Evolutionary conservation across 2,113 vertebrate species (phyloP).

Genomic region (Fregata magnificens): DNA sequence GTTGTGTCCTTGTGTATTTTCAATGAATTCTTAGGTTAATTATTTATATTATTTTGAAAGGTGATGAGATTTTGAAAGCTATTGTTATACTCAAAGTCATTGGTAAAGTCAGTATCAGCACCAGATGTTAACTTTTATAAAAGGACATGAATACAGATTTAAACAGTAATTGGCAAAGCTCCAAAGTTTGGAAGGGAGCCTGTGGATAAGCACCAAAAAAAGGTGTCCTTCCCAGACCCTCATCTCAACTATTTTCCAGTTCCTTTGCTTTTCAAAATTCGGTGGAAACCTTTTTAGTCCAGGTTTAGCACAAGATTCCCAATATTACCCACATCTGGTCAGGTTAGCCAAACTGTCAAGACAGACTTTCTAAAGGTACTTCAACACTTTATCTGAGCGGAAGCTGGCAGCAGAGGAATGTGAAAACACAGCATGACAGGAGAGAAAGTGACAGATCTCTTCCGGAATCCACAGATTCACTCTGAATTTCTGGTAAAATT

Average conservation of each 20-base stretch:
- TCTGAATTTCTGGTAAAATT: conserved; percentile 15
- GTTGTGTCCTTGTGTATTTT: background rate
- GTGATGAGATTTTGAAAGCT: conserved; percentile 14
- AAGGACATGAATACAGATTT: conserved; percentile 11
- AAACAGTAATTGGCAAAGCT: background rate
- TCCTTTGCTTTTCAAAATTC: background rate
- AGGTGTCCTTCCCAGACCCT: background rate
- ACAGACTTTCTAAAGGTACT: background rate
- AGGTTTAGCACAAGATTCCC: background rate
- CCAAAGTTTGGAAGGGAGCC: background rate
- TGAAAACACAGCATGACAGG: conserved; percentile 6
- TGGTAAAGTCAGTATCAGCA: conserved; percentile 30
- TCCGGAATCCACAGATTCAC: background rate
- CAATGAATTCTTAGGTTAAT: conserved; percentile 12
- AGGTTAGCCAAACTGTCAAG: background rate
- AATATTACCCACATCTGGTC: background rate
- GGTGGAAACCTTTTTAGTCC: background rate
- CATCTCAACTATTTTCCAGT: background rate
- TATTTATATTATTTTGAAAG: conserved; percentile 48
- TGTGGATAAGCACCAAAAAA: background rate
- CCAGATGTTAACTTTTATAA: background rate
- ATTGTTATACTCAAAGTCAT: background rate
- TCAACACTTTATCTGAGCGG: background rate
- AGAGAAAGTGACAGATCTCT: background rate
- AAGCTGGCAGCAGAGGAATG: background rate